Evolutionary conservation across 2,888 invertebrate species (phyloP), one percentile per base, ranked within the genome.

Genomic region (Sarcophaga variegata): DNA sequence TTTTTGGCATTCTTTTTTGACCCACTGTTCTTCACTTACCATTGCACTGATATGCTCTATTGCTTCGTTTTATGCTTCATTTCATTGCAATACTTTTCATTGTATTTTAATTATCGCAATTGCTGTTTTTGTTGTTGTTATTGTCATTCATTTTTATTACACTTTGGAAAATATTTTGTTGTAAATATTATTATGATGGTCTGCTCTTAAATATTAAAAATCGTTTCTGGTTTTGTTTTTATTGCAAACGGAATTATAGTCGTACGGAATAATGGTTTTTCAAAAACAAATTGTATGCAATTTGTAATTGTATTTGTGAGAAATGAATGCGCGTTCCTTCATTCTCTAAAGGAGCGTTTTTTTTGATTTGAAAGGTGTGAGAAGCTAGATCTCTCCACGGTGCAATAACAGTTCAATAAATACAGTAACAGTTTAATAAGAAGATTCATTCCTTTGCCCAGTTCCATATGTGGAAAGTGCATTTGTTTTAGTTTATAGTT

Each of bases 231-330:
- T 45, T 70, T 77, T 47, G 2, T 69, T 87, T 84, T 84, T 79
- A 84, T 75, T 75, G 84, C 83, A 12, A 54, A 54, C 78, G 84
- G 87, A 87, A 84, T 78, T 87, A 66, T 78, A 79, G 81, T 78
- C 83, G 78, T 74, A 79, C 49, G 75, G 69, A 67, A 54, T 14
- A 70, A 60, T 22, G 66, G 66, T 69, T 72, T 81, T 77, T 80
- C 67, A 37, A 27, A 67, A 67, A 49, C 63, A 63, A 76, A 67
- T n/a, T 87, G 62, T 70, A 77, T 72, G 77, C 64, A 76, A 76
- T 79, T 75, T 49, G 49, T 49, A 49, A 49, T 4, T 14, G 14
- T 14, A 49, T 49, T 14, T 0, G 49, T 49, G 49, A 49, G 11
- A 8, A 14, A 49, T 11, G 14, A 1, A 49, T 49, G 4, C 14